Conservation (phyloP, 2,888 invertebrate species). For the Trypoxylon attenuatum region DNA sequence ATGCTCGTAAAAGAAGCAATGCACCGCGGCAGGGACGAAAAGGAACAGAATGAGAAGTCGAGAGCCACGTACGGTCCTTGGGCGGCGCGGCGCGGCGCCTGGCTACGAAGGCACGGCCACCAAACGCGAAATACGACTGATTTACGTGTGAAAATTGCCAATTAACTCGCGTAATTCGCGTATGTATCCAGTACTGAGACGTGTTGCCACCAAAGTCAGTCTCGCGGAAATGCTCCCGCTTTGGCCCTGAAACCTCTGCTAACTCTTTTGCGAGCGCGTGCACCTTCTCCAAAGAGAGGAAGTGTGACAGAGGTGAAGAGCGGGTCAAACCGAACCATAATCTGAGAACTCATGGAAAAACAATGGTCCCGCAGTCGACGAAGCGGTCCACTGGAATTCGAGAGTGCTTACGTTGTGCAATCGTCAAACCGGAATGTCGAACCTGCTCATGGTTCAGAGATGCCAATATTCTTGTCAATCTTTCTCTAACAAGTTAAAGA, state of each 20-base stretch:
- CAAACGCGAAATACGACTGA: slow-evolving; percentile 51
- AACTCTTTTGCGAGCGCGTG: slow-evolving; percentile 21
- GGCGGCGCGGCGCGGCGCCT: slow-evolving; percentile 56
- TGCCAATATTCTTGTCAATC: slow-evolving; percentile 39
- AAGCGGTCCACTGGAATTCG: slow-evolving; percentile 26
- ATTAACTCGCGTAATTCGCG: slow-evolving; percentile 57
- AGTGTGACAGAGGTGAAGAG: slow-evolving; percentile 14
- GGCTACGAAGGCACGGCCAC: slow-evolving; percentile 53
- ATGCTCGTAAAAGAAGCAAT: slow-evolving; percentile 33
- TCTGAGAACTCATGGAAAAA: slow-evolving; percentile 15
- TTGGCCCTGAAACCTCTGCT: slow-evolving; percentile 19
- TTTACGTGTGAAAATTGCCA: slow-evolving; percentile 64
- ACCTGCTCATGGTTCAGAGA: slow-evolving; percentile 20
- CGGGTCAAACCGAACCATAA: background rate
- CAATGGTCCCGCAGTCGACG: no score
- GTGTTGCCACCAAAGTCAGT: slow-evolving; percentile 12
- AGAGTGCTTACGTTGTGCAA: slow-evolving; percentile 55
- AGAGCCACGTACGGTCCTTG: slow-evolving; percentile 53
- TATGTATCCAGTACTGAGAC: slow-evolving; percentile 9
- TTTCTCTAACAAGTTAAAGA: slow-evolving; percentile 28
- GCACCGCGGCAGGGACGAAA: slow-evolving; percentile 20
- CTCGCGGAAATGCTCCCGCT: slow-evolving; percentile 39
- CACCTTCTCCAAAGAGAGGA: slow-evolving; percentile 5
- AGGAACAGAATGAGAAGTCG: slow-evolving; percentile 34
- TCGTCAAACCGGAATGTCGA: slow-evolving; percentile 60